phyloP scores from a whole-genome alignment of 2,888 invertebrate genomes.

The Stenoptilia bipunctidactyla region DNA sequence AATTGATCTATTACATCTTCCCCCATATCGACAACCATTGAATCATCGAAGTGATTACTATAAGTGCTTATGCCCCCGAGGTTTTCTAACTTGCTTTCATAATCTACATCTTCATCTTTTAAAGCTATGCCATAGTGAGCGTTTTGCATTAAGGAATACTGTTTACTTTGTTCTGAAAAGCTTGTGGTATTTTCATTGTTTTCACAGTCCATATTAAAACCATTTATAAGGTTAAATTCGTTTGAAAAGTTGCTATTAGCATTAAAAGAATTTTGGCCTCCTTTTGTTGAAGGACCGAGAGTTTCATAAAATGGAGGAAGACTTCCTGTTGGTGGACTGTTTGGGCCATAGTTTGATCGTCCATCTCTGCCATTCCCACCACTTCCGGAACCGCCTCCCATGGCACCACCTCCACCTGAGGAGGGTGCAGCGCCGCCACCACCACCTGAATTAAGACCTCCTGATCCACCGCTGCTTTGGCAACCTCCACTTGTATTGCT shows the following conservation, averaged over 20 bases:
- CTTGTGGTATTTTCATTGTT: conserved; percentile 72
- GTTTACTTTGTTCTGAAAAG: conserved; percentile 73
- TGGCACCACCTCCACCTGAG: conserved; percentile 72
- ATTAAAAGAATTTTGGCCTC: conserved; percentile 81
- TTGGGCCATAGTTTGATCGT: conserved; percentile 87
- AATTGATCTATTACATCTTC: conserved; percentile 86
- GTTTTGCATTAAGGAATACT: conserved; percentile 85
- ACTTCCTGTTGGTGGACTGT: conserved; percentile 88
- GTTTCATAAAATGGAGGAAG: conserved; percentile 92
- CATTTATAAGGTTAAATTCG: conserved; percentile 77
- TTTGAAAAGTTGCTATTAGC: conserved; percentile 76
- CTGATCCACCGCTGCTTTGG: conserved; percentile 59
- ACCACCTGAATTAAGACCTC: conserved; percentile 68
- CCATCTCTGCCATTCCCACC: conserved; percentile 86
- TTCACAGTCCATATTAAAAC: conserved; percentile 83
- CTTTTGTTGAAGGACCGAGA: conserved; percentile 74
- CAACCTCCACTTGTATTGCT: conserved; percentile 65
- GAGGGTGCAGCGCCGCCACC: conserved; percentile 70
- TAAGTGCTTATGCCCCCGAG: conserved; percentile 72
- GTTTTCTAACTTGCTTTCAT: conserved; percentile 82
- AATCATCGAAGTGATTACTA: conserved; percentile 78
- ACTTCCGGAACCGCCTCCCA: conserved; percentile 80
- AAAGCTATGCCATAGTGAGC: conserved; percentile 82
- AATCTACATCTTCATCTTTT: conserved; percentile 86
- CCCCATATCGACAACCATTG: conserved; percentile 88